Evolutionary conservation across 1,140 invertebrate genomes (phyloP).

Genomic region (Drosophila subobscura): DNA sequence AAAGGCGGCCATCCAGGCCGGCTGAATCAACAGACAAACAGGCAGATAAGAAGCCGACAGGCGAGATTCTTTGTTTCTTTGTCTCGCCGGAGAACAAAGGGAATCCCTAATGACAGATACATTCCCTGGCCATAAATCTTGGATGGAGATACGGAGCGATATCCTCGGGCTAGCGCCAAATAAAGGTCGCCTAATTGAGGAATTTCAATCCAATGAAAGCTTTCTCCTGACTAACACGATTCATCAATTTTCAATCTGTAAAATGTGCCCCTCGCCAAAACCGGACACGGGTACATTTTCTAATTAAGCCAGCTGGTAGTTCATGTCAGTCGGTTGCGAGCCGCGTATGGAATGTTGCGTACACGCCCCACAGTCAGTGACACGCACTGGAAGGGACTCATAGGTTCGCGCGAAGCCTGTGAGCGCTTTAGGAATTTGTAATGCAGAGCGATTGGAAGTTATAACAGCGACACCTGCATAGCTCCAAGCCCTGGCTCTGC

Average conservation of each 20-base stretch:
- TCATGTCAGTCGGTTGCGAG: constrained; percentile 2
- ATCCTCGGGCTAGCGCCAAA: not conserved
- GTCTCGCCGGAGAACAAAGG: constrained; percentile 37
- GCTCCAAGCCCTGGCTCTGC: not conserved
- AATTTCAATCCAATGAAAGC: not conserved
- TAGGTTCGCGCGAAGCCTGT: too few species aligned
- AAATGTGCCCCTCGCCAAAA: not conserved
- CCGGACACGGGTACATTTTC: not conserved
- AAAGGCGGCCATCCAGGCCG: constrained; percentile 9
- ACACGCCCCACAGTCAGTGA: not conserved
- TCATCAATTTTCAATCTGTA: constrained; percentile 19
- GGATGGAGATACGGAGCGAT: constrained; percentile 20
- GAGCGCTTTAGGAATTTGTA: constrained; percentile 8
- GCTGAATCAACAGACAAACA: constrained; percentile 45
- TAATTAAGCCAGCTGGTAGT: constrained; percentile 24
- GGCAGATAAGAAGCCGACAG: constrained; percentile 42
- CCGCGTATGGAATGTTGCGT: constrained; percentile 14
- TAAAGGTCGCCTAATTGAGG: constrained; percentile 30
- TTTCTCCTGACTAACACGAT: not conserved
- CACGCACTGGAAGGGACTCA: not conserved
- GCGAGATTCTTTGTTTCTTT: constrained; percentile 46
- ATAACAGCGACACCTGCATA: not conserved
- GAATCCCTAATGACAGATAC: constrained; percentile 44
- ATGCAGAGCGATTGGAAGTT: constrained; percentile 5
- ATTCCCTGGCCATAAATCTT: constrained; percentile 37